Conservation (phyloP, 2,797 vertebrate genomes). For the Enteromius argenteus region DNA sequence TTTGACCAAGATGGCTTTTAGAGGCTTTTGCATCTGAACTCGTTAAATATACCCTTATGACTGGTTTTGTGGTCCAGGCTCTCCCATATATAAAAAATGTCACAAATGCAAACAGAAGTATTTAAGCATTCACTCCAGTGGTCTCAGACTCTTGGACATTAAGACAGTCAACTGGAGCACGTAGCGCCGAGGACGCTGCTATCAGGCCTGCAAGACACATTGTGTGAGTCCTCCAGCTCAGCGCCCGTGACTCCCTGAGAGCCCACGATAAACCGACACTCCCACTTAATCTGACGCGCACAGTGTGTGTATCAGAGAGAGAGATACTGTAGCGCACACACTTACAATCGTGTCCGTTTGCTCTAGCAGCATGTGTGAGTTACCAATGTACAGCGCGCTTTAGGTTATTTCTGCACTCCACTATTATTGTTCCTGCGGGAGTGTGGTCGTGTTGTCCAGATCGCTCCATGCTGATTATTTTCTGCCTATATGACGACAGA, state of each 20-base stretch:
- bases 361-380: not conserved
- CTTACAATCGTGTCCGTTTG: conserved; percentile 3
- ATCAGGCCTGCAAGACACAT: conserved; percentile 56
- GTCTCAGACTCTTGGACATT: not conserved
- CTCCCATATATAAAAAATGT: no score
- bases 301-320: conserved; percentile 7
- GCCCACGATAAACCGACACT: conserved; percentile 73
- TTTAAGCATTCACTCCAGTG: not conserved
- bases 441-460: not conserved
- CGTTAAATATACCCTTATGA: no score
- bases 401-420: conserved; percentile 1
- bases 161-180: not conserved
- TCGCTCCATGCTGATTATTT: not conserved
- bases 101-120: not conserved
- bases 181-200: conserved; percentile 44
- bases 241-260: conserved; percentile 60
- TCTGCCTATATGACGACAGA: not conserved
- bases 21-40: no score
- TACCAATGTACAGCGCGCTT: not conserved
- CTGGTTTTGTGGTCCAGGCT: no score
- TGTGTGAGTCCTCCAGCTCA: conserved; percentile 61
- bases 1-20: no score
- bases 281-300: conserved; percentile 44
- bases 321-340: not conserved
- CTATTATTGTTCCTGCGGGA: conserved; percentile 12